Evolutionary conservation across 2,888 invertebrate genomes (phyloP).

Genomic region (Apodemia duryi): DNA sequence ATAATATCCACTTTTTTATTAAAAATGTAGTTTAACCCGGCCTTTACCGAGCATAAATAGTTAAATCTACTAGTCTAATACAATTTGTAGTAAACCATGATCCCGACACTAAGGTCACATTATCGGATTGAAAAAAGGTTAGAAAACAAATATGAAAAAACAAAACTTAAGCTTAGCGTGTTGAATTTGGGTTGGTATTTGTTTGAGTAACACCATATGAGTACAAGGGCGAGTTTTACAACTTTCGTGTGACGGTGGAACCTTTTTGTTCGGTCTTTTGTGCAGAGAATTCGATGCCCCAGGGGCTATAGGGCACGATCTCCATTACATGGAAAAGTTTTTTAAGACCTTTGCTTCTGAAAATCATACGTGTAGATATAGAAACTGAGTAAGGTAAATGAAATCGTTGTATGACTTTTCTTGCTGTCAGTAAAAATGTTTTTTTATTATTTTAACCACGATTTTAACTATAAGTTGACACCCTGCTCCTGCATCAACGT

Average conservation of each 20-base stretch:
- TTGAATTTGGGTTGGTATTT: constrained; percentile 47
- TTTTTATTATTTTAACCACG: no score
- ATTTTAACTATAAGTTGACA: no score
- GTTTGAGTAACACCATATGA: constrained; percentile 46
- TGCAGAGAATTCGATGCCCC: constrained; percentile 69
- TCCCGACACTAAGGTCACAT: constrained; percentile 76
- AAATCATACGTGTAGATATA: constrained; percentile 52
- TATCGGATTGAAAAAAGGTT: constrained; percentile 78
- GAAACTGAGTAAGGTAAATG: not conserved
- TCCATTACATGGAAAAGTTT: constrained; percentile 74
- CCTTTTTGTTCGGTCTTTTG: constrained; percentile 77
- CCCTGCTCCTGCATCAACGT: no score
- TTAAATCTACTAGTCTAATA: constrained; percentile 77
- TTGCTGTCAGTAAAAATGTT: not conserved
- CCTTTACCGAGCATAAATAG: constrained; percentile 61
- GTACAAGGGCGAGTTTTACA: constrained; percentile 71
- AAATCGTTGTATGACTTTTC: not conserved
- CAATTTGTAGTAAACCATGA: constrained; percentile 80
- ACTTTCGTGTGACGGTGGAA: constrained; percentile 76
- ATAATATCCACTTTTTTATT: no score
- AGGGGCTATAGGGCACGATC: constrained; percentile 67
- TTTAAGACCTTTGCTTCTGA: constrained; percentile 55
- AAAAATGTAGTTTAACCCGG: constrained; percentile 17
- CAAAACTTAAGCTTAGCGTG: constrained; percentile 48
- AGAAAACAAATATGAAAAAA: constrained; percentile 45